A percentile compares a stretch with the other conserved stretches of the same genome.
Evolutionary conservation across 2,888 invertebrate genomes (phyloP).

Genomic region (Tridacna crocea): DNA sequence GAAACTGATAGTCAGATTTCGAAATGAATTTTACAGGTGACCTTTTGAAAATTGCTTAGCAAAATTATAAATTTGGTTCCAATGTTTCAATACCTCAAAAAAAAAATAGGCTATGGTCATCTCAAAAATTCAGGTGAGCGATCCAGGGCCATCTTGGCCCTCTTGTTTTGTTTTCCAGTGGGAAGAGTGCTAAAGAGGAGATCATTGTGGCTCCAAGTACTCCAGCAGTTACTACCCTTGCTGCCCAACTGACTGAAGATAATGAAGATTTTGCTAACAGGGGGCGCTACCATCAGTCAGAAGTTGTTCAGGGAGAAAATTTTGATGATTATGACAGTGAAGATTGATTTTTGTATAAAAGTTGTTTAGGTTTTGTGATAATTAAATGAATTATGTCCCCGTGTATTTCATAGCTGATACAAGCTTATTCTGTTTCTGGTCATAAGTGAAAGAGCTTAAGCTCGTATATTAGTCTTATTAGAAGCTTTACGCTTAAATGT

Average conservation of each 20-base stretch:
- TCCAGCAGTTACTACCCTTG: slow-evolving; percentile 87
- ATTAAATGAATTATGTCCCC: neutral
- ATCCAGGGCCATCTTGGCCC: too few relatives aligned
- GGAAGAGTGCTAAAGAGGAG: slow-evolving; percentile 80
- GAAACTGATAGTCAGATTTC: too few relatives aligned
- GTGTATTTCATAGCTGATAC: neutral
- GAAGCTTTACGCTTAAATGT: too few relatives aligned
- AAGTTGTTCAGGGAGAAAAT: slow-evolving; percentile 82
- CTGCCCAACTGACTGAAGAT: slow-evolving; percentile 96
- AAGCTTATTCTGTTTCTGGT: neutral
- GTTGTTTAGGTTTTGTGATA: neutral
- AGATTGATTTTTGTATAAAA: neutral
- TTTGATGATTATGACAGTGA: slow-evolving; percentile 80
- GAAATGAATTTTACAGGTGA: too few relatives aligned
- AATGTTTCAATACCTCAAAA: too few relatives aligned
- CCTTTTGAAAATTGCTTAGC: too few relatives aligned
- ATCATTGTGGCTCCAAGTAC: slow-evolving; percentile 83
- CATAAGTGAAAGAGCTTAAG: too few relatives aligned
- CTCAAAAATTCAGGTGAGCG: too few relatives aligned
- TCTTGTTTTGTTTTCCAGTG: slow-evolving; percentile 65
- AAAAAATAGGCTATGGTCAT: too few relatives aligned
- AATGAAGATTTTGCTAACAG: slow-evolving; percentile 97
- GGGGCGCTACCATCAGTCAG: slow-evolving; percentile 93
- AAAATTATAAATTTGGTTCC: too few relatives aligned
- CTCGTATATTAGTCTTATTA: too few relatives aligned